Conservation (phyloP, 2,113 vertebrate genomes). For the Orthonyx spaldingii region DNA sequence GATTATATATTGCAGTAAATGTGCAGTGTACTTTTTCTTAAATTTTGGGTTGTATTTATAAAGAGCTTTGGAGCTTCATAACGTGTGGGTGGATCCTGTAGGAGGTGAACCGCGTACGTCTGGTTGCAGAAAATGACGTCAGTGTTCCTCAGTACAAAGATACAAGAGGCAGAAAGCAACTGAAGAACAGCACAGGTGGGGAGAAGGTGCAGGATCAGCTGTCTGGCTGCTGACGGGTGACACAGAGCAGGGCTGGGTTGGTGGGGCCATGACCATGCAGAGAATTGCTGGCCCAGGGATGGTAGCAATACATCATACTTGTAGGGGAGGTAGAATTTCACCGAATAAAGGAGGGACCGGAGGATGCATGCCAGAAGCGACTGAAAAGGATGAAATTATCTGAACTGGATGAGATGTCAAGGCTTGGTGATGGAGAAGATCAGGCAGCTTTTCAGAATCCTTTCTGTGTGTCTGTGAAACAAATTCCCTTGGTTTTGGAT, state of each 20-base stretch:
- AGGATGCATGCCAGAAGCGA: not conserved
- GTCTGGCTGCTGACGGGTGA: not conserved
- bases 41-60: not conserved
- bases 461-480: not conserved
- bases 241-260: not conserved
- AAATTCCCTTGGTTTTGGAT: not conserved
- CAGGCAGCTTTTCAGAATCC: not conserved
- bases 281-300: not conserved
- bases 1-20: not conserved
- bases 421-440: not conserved
- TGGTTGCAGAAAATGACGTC: not conserved
- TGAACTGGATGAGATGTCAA: not conserved
- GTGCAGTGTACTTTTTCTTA: not conserved
- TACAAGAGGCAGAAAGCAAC: not conserved
- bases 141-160: not conserved
- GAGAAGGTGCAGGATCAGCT: not conserved
- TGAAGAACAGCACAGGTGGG: not conserved
- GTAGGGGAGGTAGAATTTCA: not conserved
- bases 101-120: not conserved
- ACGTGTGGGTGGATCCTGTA: not conserved
- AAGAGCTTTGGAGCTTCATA: not conserved
- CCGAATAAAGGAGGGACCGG: not conserved
- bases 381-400: not conserved
- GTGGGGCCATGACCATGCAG: not conserved
- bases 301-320: not conserved